Percentiles rank a stretch among this genome's conserved stretches.
Evolutionary conservation across 2,888 invertebrate genomes (phyloP).

Genomic region (Panzeria rudis): DNA sequence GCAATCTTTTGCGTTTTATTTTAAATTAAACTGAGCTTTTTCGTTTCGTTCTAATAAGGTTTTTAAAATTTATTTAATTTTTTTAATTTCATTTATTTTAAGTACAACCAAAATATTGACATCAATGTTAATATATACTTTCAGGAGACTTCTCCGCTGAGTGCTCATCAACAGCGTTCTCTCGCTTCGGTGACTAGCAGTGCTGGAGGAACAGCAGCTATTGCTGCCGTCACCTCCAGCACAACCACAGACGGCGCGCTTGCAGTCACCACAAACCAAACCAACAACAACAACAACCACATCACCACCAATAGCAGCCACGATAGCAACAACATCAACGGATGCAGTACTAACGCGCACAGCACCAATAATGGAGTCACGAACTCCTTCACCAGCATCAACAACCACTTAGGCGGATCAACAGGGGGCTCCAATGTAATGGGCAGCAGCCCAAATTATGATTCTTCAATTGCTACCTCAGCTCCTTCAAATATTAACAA

Average conservation of each 20-base stretch:
- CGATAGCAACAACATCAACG: constrained; percentile 69
- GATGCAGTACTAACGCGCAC: constrained; percentile 66
- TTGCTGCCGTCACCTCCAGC: constrained; percentile 75
- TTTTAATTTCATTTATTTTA: background rate
- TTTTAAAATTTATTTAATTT: no score
- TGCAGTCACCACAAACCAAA: constrained; percentile 70
- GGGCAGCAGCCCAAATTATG: constrained; percentile 51
- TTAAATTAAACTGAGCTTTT: no score
- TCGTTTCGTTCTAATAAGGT: no score
- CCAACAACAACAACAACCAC: constrained; percentile 62
- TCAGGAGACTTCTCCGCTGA: constrained; percentile 82
- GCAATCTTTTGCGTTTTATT: background rate
- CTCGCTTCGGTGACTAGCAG: constrained; percentile 76
- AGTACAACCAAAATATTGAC: background rate
- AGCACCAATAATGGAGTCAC: constrained; percentile 67
- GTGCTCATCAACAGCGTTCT: constrained; percentile 80
- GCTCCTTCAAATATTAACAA: constrained; percentile 90
- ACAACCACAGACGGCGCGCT: constrained; percentile 63
- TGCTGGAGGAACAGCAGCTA: constrained; percentile 76
- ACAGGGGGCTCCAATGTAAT: constrained; percentile 19
- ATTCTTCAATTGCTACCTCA: constrained; percentile 35
- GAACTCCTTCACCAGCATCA: constrained; percentile 70
- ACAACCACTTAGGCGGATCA: constrained; percentile 52
- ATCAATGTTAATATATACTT: background rate
- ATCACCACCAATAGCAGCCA: constrained; percentile 59